These are phyloP conservation scores for Strigamia crassipes DNA, from an alignment of 2,888 invertebrate species.

Conservation along the genomic window DNA sequence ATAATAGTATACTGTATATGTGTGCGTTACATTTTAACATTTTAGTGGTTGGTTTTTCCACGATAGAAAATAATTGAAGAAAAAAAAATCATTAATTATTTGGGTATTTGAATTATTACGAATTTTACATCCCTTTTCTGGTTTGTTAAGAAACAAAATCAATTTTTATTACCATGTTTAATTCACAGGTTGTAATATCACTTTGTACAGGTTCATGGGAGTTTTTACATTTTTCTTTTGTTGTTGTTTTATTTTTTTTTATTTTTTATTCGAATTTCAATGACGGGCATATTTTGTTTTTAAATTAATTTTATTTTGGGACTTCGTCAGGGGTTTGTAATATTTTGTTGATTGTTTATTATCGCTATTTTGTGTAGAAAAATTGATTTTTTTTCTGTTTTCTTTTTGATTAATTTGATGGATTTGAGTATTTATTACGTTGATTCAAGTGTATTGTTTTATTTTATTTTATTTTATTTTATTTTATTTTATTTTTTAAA, in stretches of 20 bases:
- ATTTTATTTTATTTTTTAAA: no score
- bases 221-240: not conserved
- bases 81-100: not conserved
- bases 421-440: no score
- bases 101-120: not conserved
- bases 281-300: no score
- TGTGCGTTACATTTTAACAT: constrained; percentile 18
- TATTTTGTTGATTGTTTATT: not conserved
- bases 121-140: not conserved
- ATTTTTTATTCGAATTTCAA: no score
- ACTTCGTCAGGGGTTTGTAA: not conserved
- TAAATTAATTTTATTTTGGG: not conserved
- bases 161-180: not conserved
- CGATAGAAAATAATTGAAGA: not conserved
- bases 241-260: no score
- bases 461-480: no score
- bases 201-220: constrained; percentile 10
- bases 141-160: not conserved
- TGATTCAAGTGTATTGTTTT: no score
- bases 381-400: no score
- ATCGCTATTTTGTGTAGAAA: not conserved
- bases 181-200: constrained; percentile 10
- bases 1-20: constrained; percentile 46
- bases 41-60: constrained; percentile 22
- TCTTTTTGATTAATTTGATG: no score